Conservation (phyloP, 2,797 vertebrate species). For the Perodicticus potto region DNA sequence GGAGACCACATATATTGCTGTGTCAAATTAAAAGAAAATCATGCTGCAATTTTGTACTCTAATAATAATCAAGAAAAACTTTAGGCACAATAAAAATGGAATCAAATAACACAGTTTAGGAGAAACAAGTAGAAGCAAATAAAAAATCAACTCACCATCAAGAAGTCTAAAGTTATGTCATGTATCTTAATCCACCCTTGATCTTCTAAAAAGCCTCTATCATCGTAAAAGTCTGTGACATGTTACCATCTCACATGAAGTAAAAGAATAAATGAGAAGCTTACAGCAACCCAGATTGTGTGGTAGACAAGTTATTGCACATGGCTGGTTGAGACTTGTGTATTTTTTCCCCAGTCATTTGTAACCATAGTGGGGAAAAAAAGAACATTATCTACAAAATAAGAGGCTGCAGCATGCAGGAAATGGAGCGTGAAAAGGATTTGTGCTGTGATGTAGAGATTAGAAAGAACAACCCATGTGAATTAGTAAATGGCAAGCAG, state of each 20-base stretch:
- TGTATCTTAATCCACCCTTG: background rate
- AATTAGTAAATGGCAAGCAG: conserved; percentile 85
- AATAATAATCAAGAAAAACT: background rate
- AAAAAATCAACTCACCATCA: background rate
- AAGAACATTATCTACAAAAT: conserved; percentile 79
- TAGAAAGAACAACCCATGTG: conserved; percentile 81
- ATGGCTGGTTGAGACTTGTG: conserved; percentile 47
- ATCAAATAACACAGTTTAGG: background rate
- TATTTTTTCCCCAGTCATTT: conserved; percentile 66
- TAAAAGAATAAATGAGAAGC: conserved; percentile 53
- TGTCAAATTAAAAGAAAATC: background rate
- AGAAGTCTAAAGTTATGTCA: background rate
- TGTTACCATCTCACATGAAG: background rate
- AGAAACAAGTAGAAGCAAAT: background rate
- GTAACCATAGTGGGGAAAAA: conserved; percentile 70
- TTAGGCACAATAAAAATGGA: background rate
- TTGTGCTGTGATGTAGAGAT: conserved; percentile 86
- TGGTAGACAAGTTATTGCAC: conserved; percentile 22
- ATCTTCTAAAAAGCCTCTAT: conserved; percentile 30
- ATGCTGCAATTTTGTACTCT: background rate
- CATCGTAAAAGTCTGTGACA: background rate
- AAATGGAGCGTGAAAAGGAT: conserved; percentile 87
- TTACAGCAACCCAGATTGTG: background rate
- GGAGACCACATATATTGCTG: background rate
- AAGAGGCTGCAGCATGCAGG: conserved; percentile 74